phyloP scores from a whole-genome alignment of 1,140 invertebrate species.

The Stegodyphus mimosarum region DNA sequence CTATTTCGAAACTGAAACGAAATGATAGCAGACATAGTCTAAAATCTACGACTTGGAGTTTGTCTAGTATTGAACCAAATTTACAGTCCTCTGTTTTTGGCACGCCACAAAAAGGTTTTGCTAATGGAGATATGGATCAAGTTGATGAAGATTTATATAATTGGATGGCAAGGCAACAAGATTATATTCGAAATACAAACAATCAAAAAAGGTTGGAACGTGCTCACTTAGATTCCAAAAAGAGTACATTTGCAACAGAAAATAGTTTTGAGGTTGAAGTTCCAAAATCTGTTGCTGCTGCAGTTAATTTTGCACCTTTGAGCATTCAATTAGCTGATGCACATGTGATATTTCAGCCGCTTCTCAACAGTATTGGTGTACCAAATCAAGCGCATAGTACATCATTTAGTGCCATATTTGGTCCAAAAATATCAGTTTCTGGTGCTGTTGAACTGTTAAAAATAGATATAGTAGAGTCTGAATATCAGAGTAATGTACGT shows the following conservation, averaged over 20 bases:
- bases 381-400: slow-evolving; percentile 75
- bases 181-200: slow-evolving; percentile 67
- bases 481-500: slow-evolving; percentile 65
- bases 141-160: slow-evolving; percentile 86
- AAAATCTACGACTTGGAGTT: slow-evolving; percentile 70
- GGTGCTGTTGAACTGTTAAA: slow-evolving; percentile 86
- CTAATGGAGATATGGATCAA: slow-evolving; percentile 64
- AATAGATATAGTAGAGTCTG: slow-evolving; percentile 89
- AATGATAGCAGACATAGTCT: slow-evolving; percentile 77
- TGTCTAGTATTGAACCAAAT: slow-evolving; percentile 64
- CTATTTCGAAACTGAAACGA: slow-evolving; percentile 72
- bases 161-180: slow-evolving; percentile 95
- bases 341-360: slow-evolving; percentile 91
- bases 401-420: slow-evolving; percentile 82
- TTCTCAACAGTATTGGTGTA: slow-evolving; percentile 85
- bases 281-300: slow-evolving; percentile 62
- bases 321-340: slow-evolving; percentile 87
- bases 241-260: slow-evolving; percentile 70
- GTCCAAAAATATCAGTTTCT: slow-evolving; percentile 89
- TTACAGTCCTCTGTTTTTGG: slow-evolving; percentile 62
- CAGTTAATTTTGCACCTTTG: slow-evolving; percentile 67
- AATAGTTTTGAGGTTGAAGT: slow-evolving; percentile 64
- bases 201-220: slow-evolving; percentile 58
- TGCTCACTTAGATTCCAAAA: slow-evolving; percentile 72
- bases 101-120: slow-evolving; percentile 62